Evolutionary conservation across 2,888 invertebrate genomes (phyloP).

Genomic region (Drosophila robusta): DNA sequence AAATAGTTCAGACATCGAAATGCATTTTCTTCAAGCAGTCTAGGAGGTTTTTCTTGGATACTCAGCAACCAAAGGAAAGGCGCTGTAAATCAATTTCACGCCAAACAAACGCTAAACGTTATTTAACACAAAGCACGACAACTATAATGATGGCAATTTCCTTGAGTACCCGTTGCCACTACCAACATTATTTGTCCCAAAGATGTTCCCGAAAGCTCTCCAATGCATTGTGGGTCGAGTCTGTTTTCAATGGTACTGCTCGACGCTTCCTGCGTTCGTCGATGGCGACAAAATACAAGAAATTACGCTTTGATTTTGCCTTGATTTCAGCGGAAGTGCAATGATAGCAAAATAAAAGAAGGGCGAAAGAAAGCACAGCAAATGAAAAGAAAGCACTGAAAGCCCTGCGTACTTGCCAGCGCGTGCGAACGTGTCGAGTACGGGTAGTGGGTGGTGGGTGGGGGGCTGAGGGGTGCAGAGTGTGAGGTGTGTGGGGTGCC

Average conservation of each 20-base stretch:
- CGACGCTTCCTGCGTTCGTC: slow-evolving; percentile 38
- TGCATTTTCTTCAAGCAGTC: too few relatives aligned
- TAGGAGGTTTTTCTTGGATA: too few relatives aligned
- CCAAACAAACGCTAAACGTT: slow-evolving; percentile 77
- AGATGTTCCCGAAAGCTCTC: slow-evolving; percentile 24
- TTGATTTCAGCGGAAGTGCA: slow-evolving; percentile 77
- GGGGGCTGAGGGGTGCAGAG: not conserved
- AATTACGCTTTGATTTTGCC: slow-evolving; percentile 74
- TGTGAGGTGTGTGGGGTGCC: too few relatives aligned
- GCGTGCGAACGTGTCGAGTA: slow-evolving; percentile 79
- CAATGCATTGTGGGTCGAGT: slow-evolving; percentile 38
- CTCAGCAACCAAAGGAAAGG: slow-evolving; percentile 12
- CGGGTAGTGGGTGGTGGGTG: slow-evolving; percentile 4
- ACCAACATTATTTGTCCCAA: slow-evolving; percentile 28
- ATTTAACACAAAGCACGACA: slow-evolving; percentile 75
- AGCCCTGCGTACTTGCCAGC: slow-evolving; percentile 49
- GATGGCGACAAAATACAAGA: slow-evolving; percentile 75
- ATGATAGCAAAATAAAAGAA: slow-evolving; percentile 62
- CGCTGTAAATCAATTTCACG: slow-evolving; percentile 74
- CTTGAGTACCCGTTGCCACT: slow-evolving; percentile 74
- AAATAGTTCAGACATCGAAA: too few relatives aligned
- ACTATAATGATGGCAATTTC: slow-evolving; percentile 83
- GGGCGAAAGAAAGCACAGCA: slow-evolving; percentile 9
- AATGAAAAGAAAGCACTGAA: slow-evolving; percentile 27
- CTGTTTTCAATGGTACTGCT: slow-evolving; percentile 36